Evolutionary conservation across 2,888 invertebrate genomes (phyloP).

Genomic region (Papilio elwesi): DNA sequence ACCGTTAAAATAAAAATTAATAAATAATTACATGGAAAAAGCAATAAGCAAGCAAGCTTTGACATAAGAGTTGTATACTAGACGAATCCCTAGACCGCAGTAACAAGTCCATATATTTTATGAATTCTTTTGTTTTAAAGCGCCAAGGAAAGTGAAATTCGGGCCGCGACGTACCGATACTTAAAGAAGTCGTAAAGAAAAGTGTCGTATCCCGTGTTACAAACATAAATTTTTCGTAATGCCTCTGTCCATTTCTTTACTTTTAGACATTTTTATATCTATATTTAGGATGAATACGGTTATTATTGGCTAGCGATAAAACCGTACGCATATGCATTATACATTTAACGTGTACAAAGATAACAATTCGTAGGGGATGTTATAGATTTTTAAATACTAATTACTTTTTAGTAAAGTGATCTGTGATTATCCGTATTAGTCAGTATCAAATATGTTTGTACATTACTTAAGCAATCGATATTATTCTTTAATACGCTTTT

Average conservation of each 20-base stretch:
- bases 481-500: no score
- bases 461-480: no score
- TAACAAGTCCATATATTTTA: slow-evolving; percentile 16
- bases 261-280: slow-evolving; percentile 17
- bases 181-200: slow-evolving; percentile 34
- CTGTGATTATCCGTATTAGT: no score
- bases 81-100: slow-evolving; percentile 11
- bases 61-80: neutral
- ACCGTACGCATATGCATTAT: neutral
- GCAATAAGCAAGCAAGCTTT: no score
- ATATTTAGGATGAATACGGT: slow-evolving; percentile 9
- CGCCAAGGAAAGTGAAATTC: slow-evolving; percentile 6
- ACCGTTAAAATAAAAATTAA: neutral
- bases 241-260: slow-evolving; percentile 25
- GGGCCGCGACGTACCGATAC: slow-evolving; percentile 13
- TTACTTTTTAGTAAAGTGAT: no score
- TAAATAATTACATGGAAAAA: slow-evolving; percentile 5
- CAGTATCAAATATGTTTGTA: no score
- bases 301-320: slow-evolving; percentile 6
- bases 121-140: slow-evolving; percentile 22
- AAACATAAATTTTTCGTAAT: slow-evolving; percentile 30
- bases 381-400: no score
- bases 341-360: no score
- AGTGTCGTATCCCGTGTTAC: slow-evolving; percentile 37
- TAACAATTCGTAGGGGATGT: no score